Percentiles rank a stretch among this genome's conserved stretches.
Evolutionary conservation across 2,888 invertebrate genomes (phyloP).

Genomic region (Ectemnius lituratus): DNA sequence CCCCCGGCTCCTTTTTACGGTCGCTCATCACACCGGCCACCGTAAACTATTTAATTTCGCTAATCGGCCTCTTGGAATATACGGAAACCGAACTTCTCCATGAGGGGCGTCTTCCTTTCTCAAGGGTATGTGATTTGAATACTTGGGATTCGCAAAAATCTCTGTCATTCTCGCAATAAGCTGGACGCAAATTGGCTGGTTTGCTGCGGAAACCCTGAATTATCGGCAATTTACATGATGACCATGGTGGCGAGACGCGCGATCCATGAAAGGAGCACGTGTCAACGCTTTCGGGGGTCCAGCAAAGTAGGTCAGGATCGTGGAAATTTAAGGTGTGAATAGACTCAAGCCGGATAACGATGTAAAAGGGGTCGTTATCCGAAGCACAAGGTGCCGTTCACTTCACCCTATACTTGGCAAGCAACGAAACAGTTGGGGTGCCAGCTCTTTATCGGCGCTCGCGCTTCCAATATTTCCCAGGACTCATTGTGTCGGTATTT

Average conservation of each 20-base stretch:
- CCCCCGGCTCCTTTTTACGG: slow-evolving; percentile 45
- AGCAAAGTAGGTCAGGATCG: slow-evolving; percentile 13
- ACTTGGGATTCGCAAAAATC: slow-evolving; percentile 20
- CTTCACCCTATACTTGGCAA: slow-evolving; percentile 23
- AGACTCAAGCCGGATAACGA: slow-evolving; percentile 14
- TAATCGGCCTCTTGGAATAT: slow-evolving; percentile 30
- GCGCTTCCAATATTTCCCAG: slow-evolving; percentile 51
- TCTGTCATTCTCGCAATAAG: neutral
- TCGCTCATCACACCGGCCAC: slow-evolving; percentile 40
- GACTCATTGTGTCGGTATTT: slow-evolving; percentile 56
- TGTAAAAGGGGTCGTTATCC: slow-evolving; percentile 42
- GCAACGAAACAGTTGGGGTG: slow-evolving; percentile 36
- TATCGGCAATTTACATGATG: slow-evolving; percentile 19
- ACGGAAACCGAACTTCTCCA: slow-evolving; percentile 9
- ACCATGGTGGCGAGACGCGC: neutral
- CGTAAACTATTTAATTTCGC: slow-evolving; percentile 49
- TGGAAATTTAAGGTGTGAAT: slow-evolving; percentile 36
- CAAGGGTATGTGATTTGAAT: slow-evolving; percentile 22
- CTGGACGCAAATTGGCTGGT: slow-evolving; percentile 30
- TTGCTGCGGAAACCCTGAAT: neutral
- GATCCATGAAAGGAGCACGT: neutral
- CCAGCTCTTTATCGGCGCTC: slow-evolving; percentile 36
- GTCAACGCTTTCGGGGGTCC: neutral
- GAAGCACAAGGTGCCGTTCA: slow-evolving; percentile 47
- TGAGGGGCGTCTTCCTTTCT: neutral